Evolutionary conservation across 2,797 vertebrate species (phyloP).

Genomic region (Macropus fuliginosus): DNA sequence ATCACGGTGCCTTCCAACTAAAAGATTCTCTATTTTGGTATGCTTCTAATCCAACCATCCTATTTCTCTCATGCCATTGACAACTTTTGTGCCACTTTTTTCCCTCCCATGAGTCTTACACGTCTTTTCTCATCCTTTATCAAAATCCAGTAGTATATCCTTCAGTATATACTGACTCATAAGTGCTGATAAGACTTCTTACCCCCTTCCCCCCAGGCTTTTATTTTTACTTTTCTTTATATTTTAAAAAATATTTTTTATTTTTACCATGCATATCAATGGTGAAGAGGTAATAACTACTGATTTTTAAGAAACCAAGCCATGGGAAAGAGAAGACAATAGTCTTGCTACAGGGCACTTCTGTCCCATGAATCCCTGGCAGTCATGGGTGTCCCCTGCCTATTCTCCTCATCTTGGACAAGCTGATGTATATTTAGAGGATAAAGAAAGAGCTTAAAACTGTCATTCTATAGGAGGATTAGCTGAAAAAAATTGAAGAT

Average conservation of each 20-base stretch:
- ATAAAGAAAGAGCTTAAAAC: neutral
- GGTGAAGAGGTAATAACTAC: neutral
- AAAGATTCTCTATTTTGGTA: neutral
- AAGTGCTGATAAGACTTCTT: neutral
- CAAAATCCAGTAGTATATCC: neutral
- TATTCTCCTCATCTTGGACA: neutral
- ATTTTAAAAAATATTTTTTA: no score
- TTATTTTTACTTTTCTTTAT: neutral
- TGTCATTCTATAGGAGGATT: neutral
- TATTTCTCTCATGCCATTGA: neutral
- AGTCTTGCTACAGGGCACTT: neutral
- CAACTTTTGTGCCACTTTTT: neutral
- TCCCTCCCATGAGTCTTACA: neutral
- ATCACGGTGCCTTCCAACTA: neutral
- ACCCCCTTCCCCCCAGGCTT: neutral
- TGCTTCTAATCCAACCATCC: neutral
- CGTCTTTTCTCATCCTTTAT: neutral
- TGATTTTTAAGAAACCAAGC: neutral
- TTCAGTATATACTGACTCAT: neutral
- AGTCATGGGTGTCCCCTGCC: neutral
- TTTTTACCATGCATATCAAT: neutral
- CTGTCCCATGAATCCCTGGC: neutral
- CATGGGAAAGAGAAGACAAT: neutral
- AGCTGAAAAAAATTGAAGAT: neutral
- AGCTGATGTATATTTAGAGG: neutral